Conservation (phyloP, 2,888 invertebrate species). For the Limnephilus marmoratus region DNA sequence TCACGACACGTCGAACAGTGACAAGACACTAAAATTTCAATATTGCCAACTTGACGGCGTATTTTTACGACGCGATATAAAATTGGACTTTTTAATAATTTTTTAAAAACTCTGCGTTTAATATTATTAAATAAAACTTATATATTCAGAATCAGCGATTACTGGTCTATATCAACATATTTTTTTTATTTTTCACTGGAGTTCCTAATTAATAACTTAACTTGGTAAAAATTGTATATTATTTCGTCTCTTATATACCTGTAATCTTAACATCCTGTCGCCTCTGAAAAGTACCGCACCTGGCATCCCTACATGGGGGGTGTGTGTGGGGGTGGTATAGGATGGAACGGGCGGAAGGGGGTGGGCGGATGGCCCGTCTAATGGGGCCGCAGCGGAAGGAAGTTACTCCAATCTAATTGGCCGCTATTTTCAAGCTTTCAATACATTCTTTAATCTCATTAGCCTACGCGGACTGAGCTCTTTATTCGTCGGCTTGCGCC, state of each 20-base stretch:
- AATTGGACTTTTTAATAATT: no score
- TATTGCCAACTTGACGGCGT: no score
- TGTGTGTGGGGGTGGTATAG: background rate
- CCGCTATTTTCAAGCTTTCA: constrained; percentile 21
- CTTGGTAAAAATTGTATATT: background rate
- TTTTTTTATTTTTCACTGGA: no score
- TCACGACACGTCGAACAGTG: no score
- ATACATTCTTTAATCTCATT: constrained; percentile 32
- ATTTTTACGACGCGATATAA: no score
- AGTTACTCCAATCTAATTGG: constrained; percentile 25
- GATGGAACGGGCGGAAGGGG: background rate
- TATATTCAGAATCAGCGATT: no score
- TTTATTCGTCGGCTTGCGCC: background rate
- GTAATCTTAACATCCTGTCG: background rate
- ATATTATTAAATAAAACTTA: no score
- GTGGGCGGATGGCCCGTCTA: background rate
- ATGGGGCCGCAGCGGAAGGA: constrained; percentile 10
- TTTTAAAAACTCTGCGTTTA: no score
- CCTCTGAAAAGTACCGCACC: background rate
- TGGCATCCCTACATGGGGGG: background rate
- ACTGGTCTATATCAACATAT: no score
- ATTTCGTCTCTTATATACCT: background rate
- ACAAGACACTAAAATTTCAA: no score
- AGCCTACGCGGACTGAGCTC: constrained; percentile 6
- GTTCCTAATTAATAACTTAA: background rate